Evolutionary conservation across 1,140 invertebrate genomes (phyloP), one percentile per base, ranked within the genome.

Genomic region (Dryas iulia): DNA sequence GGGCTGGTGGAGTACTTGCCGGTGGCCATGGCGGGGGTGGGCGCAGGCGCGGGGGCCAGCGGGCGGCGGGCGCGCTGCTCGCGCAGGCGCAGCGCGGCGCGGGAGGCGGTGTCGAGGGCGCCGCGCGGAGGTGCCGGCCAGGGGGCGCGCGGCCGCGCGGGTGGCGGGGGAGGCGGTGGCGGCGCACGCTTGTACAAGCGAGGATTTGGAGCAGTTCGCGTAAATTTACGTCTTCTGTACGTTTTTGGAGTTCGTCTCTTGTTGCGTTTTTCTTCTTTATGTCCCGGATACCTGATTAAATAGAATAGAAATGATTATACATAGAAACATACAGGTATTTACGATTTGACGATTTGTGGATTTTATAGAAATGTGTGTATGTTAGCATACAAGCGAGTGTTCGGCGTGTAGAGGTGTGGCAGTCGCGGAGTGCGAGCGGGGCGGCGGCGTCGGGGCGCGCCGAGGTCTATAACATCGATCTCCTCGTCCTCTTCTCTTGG

Each of bases 1-100:
- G 84, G 84, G 60, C 93, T 94, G 33, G 82, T 74, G 11, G 83
- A 79, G 31, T 77, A 72, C 6, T 74, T 74, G 77, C 84, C 62
- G 82, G 84, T 77, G 76, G 91, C 77, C 78, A 81, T 84, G 59
- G 56, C 67, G 72, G 82, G 54, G 82, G 79, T 76, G 86, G 71
- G 93, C 94, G 2, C 94, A 81, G 82, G 93, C 94, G 47, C 10
- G 67, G 59, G n/a, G 59, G 54, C 28, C n/a, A 23, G 61, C 54
- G 26, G 28, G 12, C 52, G 93, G 93, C 77, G 93, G 71, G 64
- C 66, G 67, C 47, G 68, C 35, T 39, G 35, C 35, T 39, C 39
- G 14, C 39, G 33, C 65, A 79, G 47, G 6, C 71, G 74, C 39
- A 81, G 58, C 47, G 81, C 81, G 11, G 64, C 81, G 39, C 72